Base-by-base conservation (phyloP, 2,113 vertebrate species). In the Emydura subglobosa region DNA sequence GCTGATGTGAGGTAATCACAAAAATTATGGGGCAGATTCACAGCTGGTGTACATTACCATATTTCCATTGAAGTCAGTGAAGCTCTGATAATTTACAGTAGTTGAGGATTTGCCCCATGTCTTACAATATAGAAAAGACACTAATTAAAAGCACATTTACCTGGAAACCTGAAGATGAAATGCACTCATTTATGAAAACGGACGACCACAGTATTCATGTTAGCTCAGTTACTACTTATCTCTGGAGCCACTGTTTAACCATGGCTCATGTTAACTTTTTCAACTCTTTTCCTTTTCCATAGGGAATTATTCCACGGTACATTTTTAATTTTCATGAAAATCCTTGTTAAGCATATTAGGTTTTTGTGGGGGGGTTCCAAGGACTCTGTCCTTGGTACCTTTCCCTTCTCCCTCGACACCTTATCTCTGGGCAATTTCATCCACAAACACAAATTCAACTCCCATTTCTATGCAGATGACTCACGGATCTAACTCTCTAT, bases 111-210 rank as follows among this genome's bases (percentile, higher is more conserved):
- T 61, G 31, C 29, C 59, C 59, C 93, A 54, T 59, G 44, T 83
- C 84, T 91, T 81, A 10, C 53, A 93, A 89, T 44, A 72, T 93
- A 84, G 68, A 85, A 82, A 39, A 49, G 19, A 80, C 44, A 12
- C 93, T 94, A 96, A 97, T 95, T 94, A 95, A 95, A 97, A 95
- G 27, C 57, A 83, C 74, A 82, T 94, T 92, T 94, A 91, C 94
- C 44, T 82, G 94, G 94, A 93, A 96, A 94, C 65, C 42, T 95
- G 50, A 90, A 91, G 88, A 87, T 85, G 51, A 17, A 96, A 90
- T 88, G 68, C 53, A 72, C 91, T 92, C 89, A 92, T 85, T 86
- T 74, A 13, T 93, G 93, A 39, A 59, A 96, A 87, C 0, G 4
- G 88, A 93, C 86, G 74, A 83, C 39, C 39, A 10, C 9, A 55